Percentiles rank a stretch among this genome's conserved stretches.
Evolutionary conservation across 2,888 invertebrate genomes (phyloP).

Genomic region (Agrilus biguttatus): DNA sequence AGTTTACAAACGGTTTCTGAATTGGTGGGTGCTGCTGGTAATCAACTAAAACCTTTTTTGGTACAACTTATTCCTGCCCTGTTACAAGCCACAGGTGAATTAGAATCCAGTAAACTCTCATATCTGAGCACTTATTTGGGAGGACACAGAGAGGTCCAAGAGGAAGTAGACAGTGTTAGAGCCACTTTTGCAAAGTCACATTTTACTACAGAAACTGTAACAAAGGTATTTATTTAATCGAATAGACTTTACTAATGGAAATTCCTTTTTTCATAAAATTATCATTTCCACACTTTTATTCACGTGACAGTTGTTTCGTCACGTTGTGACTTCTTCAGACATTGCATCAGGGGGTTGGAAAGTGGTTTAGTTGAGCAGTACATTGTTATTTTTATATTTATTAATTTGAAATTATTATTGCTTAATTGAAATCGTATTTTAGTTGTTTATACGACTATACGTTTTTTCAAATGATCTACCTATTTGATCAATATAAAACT

Average conservation of each 20-base stretch:
- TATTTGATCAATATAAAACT: too few species aligned
- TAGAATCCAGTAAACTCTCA: constrained; percentile 66
- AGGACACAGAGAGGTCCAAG: constrained; percentile 55
- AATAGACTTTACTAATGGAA: too few species aligned
- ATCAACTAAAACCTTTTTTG: constrained; percentile 66
- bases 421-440: too few species aligned
- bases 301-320: too few species aligned
- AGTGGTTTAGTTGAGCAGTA: too few species aligned
- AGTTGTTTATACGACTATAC: too few species aligned
- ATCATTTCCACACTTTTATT: background rate
- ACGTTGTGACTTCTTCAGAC: too few species aligned
- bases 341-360: too few species aligned
- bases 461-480: too few species aligned
- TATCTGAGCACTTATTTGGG: constrained; percentile 60
- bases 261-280: background rate
- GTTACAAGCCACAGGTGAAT: constrained; percentile 72
- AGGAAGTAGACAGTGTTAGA: constrained; percentile 63
- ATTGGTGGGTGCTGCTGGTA: constrained; percentile 68
- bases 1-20: constrained; percentile 78
- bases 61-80: constrained; percentile 69
- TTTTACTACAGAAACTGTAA: constrained; percentile 77
- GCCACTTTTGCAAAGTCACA: constrained; percentile 72
- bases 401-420: too few species aligned
- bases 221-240: constrained; percentile 40
- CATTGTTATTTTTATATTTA: too few species aligned